Base-by-base conservation (phyloP, 2,113 vertebrate genomes). In the Marcusenius ussheri region DNA sequence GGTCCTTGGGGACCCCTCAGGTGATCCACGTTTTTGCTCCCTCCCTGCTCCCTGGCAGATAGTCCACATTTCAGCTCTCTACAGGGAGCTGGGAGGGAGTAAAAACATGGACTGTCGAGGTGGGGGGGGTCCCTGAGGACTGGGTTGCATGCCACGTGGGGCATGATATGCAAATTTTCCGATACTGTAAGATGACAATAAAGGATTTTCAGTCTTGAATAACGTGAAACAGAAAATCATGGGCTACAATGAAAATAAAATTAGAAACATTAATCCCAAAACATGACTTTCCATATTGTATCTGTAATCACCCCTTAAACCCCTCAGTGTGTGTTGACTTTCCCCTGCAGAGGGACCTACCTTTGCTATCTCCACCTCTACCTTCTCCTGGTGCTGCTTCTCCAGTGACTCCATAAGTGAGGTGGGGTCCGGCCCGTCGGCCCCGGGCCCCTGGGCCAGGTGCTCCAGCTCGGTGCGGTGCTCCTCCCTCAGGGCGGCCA, bases 281-380 rank as follows among this genome's bases (percentile, higher is more conserved):
- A 31, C 31, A 31, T 66, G n/a, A 31, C 62, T 3, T 3, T 27
- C 62, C 62, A 27, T 27, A 13, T 4, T 31, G n/a, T 1, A 66
- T 8, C 80, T 46, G 80, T 24, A 10, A 47, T 10, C 35, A 50
- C n/a, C 45, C 58, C 10, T 39, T 19, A 10, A 3, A 45, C 49
- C 80, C 51, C 35, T 62, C 49, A 7, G 21, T n/a, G n/a, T 9
- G 7, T 10, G 7, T 27, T 3, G n/a, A 77, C 27, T 7, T 77
- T 17, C 35, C 74, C 27, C 35, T 1, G 35, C 5, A 42, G 47
- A 77, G 31, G 13, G 47, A 51, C 1, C 42, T 95, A 98, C 98
- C 96, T 98, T 98, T 84, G 97, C 98, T 62, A 98, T 95, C 95
- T 98, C 98, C 94, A 98, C 96, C 94, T 98, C 96, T 91, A 98